Base-by-base conservation (phyloP, 2,113 vertebrate species). In the Brachyhypopomus occidentalis region DNA sequence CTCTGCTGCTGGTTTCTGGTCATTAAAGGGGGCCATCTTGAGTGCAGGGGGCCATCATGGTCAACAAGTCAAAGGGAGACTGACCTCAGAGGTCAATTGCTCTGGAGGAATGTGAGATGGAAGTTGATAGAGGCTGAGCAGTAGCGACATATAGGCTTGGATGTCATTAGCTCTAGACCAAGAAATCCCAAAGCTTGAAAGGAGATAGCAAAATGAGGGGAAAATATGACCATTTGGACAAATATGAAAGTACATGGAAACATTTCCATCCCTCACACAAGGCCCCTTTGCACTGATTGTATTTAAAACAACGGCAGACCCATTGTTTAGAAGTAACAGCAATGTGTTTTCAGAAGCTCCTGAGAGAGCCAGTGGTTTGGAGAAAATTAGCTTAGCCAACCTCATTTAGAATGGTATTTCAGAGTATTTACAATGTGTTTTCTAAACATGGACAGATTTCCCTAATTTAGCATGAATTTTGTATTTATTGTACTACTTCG, bases 291-390 rank as follows among this genome's bases (percentile, higher is more conserved):
- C 86, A 86, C 66, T 79, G 60, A 88, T 63, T 82, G 73, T 83
- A 88, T 83, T 88, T 80, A 74, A 90, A 88, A 89, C 85, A 85
- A 89, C 89, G 41, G 41, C 17, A 56, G 45, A 17, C 12, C 48
- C 74, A 85, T 30, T n/a, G 70, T 19, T 2, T 55, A 69, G 64
- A 36, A 69, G 36, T 19, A 41, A 70, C 20, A 41, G 19, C 4
- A 76, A 8, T 52, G 75, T 88, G 78, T 89, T 89, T 91, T 91
- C 83, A 87, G 86, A 86, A 77, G 78, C 71, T 75, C 25, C 77
- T 60, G 60, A 45, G 76, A 79, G 82, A 72, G 38, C 6, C 48
- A 58, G 72, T 74, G 17, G 30, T 30, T 58, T 58, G 52, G 23
- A 3, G 45, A 20, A 5, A 58, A 5, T 9, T 16, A 74, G 41